phyloP scores from a whole-genome alignment of 2,888 invertebrate genomes.

The Spodoptera exigua region DNA sequence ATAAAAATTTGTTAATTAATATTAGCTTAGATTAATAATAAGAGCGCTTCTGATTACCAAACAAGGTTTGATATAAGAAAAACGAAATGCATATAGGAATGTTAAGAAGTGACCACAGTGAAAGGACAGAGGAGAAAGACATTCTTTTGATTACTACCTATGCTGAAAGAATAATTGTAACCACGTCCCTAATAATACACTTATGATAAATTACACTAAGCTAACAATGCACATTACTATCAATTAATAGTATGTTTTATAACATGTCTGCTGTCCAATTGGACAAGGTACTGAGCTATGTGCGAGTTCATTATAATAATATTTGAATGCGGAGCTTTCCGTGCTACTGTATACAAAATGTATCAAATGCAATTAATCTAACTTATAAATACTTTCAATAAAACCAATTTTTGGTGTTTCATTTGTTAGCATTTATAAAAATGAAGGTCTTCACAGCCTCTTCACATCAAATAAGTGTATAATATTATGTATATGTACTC shows the following conservation, averaged over 20 bases:
- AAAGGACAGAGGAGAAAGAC: constrained; percentile 75
- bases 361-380: constrained; percentile 75
- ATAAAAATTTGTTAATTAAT: constrained; percentile 49
- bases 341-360: constrained; percentile 70
- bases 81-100: constrained; percentile 80
- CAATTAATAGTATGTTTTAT: constrained; percentile 75
- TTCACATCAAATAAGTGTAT: constrained; percentile 73
- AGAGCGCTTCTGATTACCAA: constrained; percentile 66
- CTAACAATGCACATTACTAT: constrained; percentile 86
- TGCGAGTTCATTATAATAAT: constrained; percentile 75
- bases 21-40: constrained; percentile 61
- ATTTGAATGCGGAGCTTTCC: constrained; percentile 71
- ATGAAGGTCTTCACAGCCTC: constrained; percentile 86
- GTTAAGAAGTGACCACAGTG: constrained; percentile 83
- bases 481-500: constrained; percentile 67
- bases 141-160: constrained; percentile 70
- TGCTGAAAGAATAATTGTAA: constrained; percentile 74
- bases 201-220: constrained; percentile 86
- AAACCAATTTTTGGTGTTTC: constrained; percentile 81
- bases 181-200: constrained; percentile 85
- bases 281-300: constrained; percentile 85
- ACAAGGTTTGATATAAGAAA: constrained; percentile 65
- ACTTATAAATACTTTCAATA: constrained; percentile 77
- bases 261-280: constrained; percentile 78
- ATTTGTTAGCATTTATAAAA: constrained; percentile 68